Evolutionary conservation across 2,113 vertebrate species (phyloP).

Genomic region (Tor tambroides): DNA sequence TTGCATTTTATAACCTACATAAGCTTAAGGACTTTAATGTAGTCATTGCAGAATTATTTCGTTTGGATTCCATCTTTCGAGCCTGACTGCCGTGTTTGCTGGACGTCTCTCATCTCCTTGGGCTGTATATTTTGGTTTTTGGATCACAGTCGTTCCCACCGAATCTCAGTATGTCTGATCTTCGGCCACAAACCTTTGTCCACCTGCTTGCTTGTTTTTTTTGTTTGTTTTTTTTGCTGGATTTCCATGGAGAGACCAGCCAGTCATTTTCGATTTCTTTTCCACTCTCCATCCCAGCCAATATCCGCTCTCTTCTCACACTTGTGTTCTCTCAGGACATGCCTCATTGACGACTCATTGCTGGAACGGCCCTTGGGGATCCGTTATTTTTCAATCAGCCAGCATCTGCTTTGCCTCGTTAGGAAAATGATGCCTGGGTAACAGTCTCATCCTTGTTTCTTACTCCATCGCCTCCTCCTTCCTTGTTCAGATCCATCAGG

Average conservation of each 20-base stretch:
- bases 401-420: conserved; percentile 67
- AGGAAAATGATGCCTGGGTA: conserved; percentile 61
- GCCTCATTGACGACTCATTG: conserved; percentile 56
- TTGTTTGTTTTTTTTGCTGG: conserved; percentile 7
- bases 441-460: conserved; percentile 54
- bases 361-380: conserved; percentile 53
- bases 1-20: neutral
- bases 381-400: conserved; percentile 68
- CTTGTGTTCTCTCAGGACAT: conserved; percentile 55
- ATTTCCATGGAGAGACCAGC: conserved; percentile 26
- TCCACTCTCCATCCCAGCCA: conserved; percentile 48
- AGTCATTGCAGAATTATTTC: neutral
- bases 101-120: conserved; percentile 73
- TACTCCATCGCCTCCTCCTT: conserved; percentile 46
- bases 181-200: conserved; percentile 46
- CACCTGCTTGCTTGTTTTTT: conserved; percentile 32
- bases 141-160: conserved; percentile 63
- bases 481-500: conserved; percentile 37
- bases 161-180: conserved; percentile 47
- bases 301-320: conserved; percentile 51
- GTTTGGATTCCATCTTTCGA: conserved; percentile 21
- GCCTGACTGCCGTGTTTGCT: conserved; percentile 70
- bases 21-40: neutral
- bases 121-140: conserved; percentile 71
- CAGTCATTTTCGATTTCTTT: conserved; percentile 33